Conservation (phyloP, 1,140 invertebrate species). For the Dendroctonus valens region DNA sequence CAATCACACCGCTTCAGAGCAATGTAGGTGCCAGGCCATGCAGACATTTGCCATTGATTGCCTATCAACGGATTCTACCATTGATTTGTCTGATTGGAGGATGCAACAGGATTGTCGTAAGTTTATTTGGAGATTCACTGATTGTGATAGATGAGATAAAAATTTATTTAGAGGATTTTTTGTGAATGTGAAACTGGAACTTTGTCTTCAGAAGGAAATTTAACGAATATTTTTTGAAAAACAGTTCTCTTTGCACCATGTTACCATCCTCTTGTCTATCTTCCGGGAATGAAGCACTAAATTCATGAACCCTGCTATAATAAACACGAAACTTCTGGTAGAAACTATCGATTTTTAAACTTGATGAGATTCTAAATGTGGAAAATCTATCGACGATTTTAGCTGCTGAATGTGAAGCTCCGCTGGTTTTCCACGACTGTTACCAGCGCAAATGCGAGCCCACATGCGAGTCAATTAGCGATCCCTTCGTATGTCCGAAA, state of each 20-base stretch:
- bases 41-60: conserved; percentile 71
- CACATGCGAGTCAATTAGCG: conserved; percentile 63
- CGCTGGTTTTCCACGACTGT: conserved; percentile 76
- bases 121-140: conserved; percentile 39
- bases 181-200: too few species aligned
- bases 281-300: too few species aligned
- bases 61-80: conserved; percentile 58
- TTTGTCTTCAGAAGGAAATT: too few species aligned
- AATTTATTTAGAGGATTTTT: too few species aligned
- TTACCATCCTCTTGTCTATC: too few species aligned
- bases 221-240: too few species aligned
- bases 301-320: too few species aligned
- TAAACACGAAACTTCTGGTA: too few species aligned
- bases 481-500: conserved; percentile 59
- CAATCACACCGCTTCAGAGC: conserved; percentile 50
- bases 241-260: too few species aligned
- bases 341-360: too few species aligned
- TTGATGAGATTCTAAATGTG: too few species aligned
- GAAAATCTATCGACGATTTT: conserved; percentile 23
- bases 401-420: conserved; percentile 68
- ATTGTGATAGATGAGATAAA: too few species aligned
- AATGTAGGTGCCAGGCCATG: conserved; percentile 69
- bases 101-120: conserved; percentile 66
- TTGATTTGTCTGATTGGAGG: conserved; percentile 70
- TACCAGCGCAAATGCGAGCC: conserved; percentile 71